phyloP scores from a whole-genome alignment of 2,888 invertebrate species.

The Pocota personata region DNA sequence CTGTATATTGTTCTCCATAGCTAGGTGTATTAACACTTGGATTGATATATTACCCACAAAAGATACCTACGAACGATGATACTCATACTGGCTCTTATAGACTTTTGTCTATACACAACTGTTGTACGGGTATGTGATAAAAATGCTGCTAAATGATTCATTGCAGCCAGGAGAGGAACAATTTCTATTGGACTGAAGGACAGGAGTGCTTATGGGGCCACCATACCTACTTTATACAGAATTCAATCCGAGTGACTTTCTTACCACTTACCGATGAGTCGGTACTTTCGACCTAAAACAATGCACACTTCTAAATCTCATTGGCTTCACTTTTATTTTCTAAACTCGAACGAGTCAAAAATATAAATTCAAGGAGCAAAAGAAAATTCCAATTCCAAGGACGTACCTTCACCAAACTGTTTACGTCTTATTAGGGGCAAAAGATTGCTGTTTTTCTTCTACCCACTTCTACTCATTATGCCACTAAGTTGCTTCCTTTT shows the following conservation, averaged over 20 bases:
- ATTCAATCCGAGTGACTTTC: no score
- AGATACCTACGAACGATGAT: neutral
- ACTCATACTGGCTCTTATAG: neutral
- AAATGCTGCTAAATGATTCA: neutral
- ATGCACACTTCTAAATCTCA: neutral
- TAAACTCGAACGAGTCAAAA: neutral
- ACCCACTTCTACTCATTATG: neutral
- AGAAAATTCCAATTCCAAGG: slow-evolving; percentile 13
- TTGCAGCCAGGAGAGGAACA: neutral
- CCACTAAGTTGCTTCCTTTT: neutral
- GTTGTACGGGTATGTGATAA: neutral
- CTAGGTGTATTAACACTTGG: neutral
- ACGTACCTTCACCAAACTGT: neutral
- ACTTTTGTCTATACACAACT: no score
- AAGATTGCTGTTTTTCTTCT: slow-evolving; percentile 4
- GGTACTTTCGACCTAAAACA: neutral
- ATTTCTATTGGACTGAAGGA: no score
- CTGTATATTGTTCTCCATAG: neutral
- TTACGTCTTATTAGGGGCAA: slow-evolving; percentile 8
- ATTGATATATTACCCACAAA: neutral
- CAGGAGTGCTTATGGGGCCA: no score
- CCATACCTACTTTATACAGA: no score
- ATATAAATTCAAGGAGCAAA: neutral
- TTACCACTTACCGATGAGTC: neutral
- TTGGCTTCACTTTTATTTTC: neutral